Conservation (phyloP, 2,888 invertebrate genomes). For the Andrena bicolor region DNA sequence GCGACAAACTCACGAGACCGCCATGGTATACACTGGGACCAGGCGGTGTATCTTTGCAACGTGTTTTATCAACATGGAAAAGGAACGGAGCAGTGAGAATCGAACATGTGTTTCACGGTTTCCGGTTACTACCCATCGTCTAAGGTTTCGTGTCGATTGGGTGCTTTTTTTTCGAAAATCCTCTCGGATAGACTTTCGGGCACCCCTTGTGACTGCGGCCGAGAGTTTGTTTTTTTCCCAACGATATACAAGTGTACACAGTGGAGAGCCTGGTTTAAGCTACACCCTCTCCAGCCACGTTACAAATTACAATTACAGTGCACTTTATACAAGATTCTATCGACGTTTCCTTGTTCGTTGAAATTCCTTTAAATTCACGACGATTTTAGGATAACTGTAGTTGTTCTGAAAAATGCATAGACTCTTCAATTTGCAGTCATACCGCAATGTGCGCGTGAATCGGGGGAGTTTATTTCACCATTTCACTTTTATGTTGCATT, state of each 20-base stretch:
- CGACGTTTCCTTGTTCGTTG: background rate
- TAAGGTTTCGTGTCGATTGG: slow-evolving; percentile 50
- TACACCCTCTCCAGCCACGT: background rate
- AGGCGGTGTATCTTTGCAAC: slow-evolving; percentile 4
- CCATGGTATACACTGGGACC: background rate
- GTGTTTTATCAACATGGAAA: slow-evolving; percentile 40
- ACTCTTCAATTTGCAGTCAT: background rate
- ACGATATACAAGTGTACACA: background rate
- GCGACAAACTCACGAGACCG: slow-evolving; percentile 24
- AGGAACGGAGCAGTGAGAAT: slow-evolving; percentile 55
- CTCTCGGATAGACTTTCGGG: slow-evolving; percentile 4
- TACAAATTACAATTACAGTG: slow-evolving; percentile 5
- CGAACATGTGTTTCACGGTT: slow-evolving; percentile 61
- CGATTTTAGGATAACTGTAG: background rate
- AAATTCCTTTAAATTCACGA: background rate
- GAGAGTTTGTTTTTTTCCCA: background rate
- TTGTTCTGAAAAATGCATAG: background rate
- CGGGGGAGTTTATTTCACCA: background rate
- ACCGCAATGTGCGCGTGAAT: background rate
- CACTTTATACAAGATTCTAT: background rate
- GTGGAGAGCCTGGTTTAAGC: background rate
- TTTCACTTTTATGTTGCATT: background rate
- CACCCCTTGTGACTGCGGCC: background rate
- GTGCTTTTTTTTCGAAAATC: slow-evolving; percentile 1
- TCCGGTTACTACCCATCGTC: slow-evolving; percentile 55